These are phyloP conservation scores for Cyphomyrmex costatus DNA, from an alignment of 1,140 invertebrate genomes.

Conservation along the genomic window DNA sequence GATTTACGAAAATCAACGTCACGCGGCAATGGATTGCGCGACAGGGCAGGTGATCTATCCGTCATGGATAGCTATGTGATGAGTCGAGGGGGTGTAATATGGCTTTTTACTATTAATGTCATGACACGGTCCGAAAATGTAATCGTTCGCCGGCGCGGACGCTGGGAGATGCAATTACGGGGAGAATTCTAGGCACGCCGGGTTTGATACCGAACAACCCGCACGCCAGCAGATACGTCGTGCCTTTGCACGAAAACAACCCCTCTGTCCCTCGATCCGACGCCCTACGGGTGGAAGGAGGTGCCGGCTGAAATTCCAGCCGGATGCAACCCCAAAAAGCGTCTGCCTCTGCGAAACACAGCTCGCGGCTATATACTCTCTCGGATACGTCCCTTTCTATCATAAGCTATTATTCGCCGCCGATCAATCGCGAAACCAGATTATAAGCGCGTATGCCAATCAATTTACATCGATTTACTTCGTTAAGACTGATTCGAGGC, in stretches of 20 bases:
- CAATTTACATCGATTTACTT: slow-evolving; percentile 67
- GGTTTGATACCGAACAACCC: slow-evolving; percentile 80
- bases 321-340: slow-evolving; percentile 73
- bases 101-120: slow-evolving; percentile 80
- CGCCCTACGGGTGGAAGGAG: slow-evolving; percentile 64
- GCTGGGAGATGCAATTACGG: slow-evolving; percentile 84
- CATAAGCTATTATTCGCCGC: slow-evolving; percentile 75
- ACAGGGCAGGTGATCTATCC: slow-evolving; percentile 33
- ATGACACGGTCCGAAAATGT: slow-evolving; percentile 81
- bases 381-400: slow-evolving; percentile 27
- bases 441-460: slow-evolving; percentile 75
- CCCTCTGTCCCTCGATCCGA: slow-evolving; percentile 68
- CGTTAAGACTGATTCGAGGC: slow-evolving; percentile 28
- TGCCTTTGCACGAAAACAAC: slow-evolving; percentile 78
- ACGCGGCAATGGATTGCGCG: slow-evolving; percentile 22
- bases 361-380: slow-evolving; percentile 8
- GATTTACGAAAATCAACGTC: slow-evolving; percentile 57
- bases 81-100: slow-evolving; percentile 35
- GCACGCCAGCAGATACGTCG: slow-evolving; percentile 63
- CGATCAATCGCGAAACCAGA: slow-evolving; percentile 80
- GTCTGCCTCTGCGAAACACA: slow-evolving; percentile 56
- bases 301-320: slow-evolving; percentile 74
- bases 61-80: slow-evolving; percentile 2
- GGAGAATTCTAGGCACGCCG: slow-evolving; percentile 83
- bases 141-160: slow-evolving; percentile 80